A percentile compares a stretch with the other conserved stretches of the same genome.
Evolutionary conservation across 2,113 vertebrate genomes (phyloP).

Genomic region (Willisornis vidua): DNA sequence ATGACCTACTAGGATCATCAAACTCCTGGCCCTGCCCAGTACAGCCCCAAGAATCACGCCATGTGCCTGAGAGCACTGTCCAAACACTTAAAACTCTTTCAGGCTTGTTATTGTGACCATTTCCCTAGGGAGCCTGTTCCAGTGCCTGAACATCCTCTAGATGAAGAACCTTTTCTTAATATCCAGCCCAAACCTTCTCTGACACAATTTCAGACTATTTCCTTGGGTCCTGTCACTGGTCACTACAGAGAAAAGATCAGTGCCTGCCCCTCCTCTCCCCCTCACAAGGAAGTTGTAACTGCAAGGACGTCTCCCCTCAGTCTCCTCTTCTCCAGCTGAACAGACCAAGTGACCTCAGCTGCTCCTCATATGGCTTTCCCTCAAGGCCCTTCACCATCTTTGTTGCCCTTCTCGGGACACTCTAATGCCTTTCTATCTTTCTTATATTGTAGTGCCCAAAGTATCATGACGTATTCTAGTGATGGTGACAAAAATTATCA

Average conservation of each 20-base stretch:
- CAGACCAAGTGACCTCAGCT: neutral
- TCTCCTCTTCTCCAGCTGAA: neutral
- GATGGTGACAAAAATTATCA: neutral
- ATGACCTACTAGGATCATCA: neutral
- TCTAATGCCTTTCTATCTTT: neutral
- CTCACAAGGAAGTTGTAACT: neutral
- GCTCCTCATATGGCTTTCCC: rapidly evolving
- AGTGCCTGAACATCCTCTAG: neutral
- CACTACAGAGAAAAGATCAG: neutral
- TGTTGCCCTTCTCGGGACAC: neutral
- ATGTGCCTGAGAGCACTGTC: neutral
- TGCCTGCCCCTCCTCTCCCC: neutral
- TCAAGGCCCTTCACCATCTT: neutral
- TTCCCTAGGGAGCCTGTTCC: neutral
- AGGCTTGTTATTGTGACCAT: neutral
- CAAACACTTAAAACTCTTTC: neutral
- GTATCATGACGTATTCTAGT: neutral
- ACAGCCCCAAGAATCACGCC: neutral
- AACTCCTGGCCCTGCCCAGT: neutral
- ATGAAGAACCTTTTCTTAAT: neutral
- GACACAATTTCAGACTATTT: neutral
- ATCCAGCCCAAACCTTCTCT: neutral
- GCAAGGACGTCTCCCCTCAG: neutral
- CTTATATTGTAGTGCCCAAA: neutral
- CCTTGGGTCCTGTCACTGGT: neutral